Evolutionary conservation across 1,140 invertebrate genomes (phyloP), one percentile per base, ranked within the genome.

Genomic region (Microplitis mediator): DNA sequence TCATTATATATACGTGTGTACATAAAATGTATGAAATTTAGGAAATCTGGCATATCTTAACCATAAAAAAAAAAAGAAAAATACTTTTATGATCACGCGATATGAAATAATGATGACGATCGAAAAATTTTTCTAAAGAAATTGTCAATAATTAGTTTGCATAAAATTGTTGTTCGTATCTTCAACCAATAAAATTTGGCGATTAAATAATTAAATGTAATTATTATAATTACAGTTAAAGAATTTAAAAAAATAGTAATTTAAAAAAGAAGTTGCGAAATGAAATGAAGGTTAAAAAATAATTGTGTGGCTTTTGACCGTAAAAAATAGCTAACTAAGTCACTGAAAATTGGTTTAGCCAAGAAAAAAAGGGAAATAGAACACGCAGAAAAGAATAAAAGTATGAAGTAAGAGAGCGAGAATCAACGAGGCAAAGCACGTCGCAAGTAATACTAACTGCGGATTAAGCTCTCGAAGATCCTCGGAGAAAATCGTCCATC

Each of bases 401-500:
- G 32, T 31, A 68, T 35, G 32, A 68, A 68, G 11, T 45, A 45
- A 45, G 39, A 45, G 35, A 14, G 6, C 3, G 9, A 56, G 5
- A 35, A 69, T 61, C 61, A 60, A 50, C 36, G 11, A 71, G 3
- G 31, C 69, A 32, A 8, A n/a, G 60, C 69, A 71, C 69, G 69
- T 71, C 23, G 13, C 14, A 45, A 52, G 39, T 71, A 71, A 71
- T 63, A 34, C 69, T 71, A 71, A 71, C 69, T 62, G 31, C 32
- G 60, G 60, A 71, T 63, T 71, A 71, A 71, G 60, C n/a, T 63
- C 32, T 61, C 39, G 39, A 62, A 50, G 60, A 71, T 71, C 45
- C 60, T 62, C 16, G 11, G 16, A 31, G 69, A 35, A 56, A 68
- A 71, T 71, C 60, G 60, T 39, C 16, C 13, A 54, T 54, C 52